Evolutionary conservation across 2,797 vertebrate genomes (phyloP).

Genomic region (Eulemur rubriventer): DNA sequence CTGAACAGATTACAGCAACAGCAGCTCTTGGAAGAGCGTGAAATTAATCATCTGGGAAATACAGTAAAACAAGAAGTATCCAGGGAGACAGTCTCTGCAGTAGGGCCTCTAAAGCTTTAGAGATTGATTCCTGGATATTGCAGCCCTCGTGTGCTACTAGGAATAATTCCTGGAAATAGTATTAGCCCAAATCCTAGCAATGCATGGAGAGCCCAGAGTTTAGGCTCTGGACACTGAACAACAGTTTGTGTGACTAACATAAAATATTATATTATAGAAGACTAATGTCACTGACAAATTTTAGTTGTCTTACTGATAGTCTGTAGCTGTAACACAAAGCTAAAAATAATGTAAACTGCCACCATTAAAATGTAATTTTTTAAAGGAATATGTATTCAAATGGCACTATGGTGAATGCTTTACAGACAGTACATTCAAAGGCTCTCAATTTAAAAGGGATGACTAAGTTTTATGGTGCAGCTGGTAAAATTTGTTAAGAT

Average conservation of each 20-base stretch:
- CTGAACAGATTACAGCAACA: neutral
- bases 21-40: neutral
- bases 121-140: neutral
- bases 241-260: neutral
- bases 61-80: neutral
- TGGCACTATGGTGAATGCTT: neutral
- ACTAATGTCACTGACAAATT: conserved; percentile 31
- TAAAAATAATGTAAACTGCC: conserved; percentile 68
- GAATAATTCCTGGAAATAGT: conserved; percentile 30
- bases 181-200: neutral
- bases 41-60: conserved; percentile 55
- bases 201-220: neutral
- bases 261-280: conserved; percentile 29
- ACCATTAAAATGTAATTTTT: conserved; percentile 48
- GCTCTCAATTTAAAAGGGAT: conserved; percentile 3
- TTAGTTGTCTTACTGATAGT: conserved; percentile 55
- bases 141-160: neutral
- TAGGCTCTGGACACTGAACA: neutral
- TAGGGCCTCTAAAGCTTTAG: neutral
- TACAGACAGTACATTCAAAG: conserved; percentile 36
- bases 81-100: neutral
- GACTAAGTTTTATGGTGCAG: neutral
- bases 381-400: conserved; percentile 16
- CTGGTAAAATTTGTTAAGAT: neutral
- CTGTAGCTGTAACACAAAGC: conserved; percentile 49